phyloP scores from a whole-genome alignment of 2,888 invertebrate genomes.

The Yponomeuta malinellus region DNA sequence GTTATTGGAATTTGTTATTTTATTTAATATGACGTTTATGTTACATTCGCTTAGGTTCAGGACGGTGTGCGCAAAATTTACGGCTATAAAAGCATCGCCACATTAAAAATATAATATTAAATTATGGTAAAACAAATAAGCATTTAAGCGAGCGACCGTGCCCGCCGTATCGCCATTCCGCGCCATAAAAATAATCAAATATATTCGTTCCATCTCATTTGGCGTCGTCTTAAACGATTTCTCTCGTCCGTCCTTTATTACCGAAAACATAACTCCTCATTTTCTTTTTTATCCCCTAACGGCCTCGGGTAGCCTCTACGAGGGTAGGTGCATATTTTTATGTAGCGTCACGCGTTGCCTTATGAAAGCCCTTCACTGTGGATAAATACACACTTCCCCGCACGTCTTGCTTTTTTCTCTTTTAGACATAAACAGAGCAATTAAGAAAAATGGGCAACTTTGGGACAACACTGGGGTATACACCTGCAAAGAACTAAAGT shows the following conservation, averaged over 20 bases:
- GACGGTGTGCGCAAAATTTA: conserved; percentile 22
- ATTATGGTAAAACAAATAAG: conserved; percentile 68
- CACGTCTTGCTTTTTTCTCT: background rate
- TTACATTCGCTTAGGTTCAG: conserved; percentile 14
- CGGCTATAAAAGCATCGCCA: conserved; percentile 36
- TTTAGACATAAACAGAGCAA: background rate
- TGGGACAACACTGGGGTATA: background rate
- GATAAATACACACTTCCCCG: background rate
- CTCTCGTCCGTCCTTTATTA: conserved; percentile 75
- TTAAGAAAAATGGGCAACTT: background rate
- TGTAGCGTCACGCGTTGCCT: conserved; percentile 50
- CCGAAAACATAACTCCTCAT: conserved; percentile 76
- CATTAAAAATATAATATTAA: conserved; percentile 57
- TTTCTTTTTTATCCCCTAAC: conserved; percentile 74
- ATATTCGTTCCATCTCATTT: conserved; percentile 76
- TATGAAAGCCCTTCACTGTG: background rate
- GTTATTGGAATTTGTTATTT: background rate
- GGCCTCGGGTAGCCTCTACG: conserved; percentile 48
- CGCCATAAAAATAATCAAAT: conserved; percentile 75
- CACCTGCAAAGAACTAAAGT: background rate
- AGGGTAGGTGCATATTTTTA: conserved; percentile 70
- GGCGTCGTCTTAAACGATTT: conserved; percentile 74
- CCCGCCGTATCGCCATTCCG: conserved; percentile 63
- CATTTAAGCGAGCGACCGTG: conserved; percentile 53
- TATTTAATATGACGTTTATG: conserved; percentile 31